Evolutionary conservation across 2,797 vertebrate genomes (phyloP).

Genomic region (Hippoglossus hippoglossus): DNA sequence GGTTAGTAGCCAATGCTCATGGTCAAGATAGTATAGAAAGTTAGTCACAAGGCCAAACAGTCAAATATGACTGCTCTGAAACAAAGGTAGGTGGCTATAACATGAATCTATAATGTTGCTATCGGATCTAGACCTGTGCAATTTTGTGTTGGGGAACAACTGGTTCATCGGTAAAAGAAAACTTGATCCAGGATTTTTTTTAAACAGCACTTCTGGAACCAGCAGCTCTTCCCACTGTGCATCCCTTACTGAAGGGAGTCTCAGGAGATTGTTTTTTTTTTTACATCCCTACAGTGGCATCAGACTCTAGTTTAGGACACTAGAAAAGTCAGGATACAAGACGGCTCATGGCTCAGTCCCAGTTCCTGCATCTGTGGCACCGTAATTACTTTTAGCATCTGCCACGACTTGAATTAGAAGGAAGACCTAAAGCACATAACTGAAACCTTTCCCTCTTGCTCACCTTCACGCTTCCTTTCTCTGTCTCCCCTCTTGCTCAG

Average conservation of each 20-base stretch:
- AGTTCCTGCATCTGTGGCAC: conserved; percentile 17
- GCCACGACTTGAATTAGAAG: conserved; percentile 47
- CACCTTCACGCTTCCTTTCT: conserved; percentile 32
- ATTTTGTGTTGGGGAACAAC: background rate
- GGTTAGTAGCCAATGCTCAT: background rate
- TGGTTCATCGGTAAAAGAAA: background rate
- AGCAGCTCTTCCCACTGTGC: background rate
- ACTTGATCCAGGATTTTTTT: background rate
- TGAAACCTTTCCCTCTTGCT: conserved; percentile 24
- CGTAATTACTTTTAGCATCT: conserved; percentile 55
- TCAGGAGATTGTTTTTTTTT: background rate
- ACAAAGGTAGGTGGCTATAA: background rate
- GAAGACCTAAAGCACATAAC: conserved; percentile 44
- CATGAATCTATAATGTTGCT: background rate
- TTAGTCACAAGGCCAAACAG: background rate
- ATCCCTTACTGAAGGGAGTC: background rate
- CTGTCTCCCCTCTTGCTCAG: conserved; percentile 34
- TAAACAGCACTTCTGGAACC: background rate
- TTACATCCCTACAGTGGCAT: conserved; percentile 8
- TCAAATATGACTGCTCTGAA: background rate
- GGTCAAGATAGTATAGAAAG: background rate
- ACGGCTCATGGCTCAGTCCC: conserved; percentile 6
- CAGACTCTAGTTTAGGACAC: background rate
- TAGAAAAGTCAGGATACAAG: conserved; percentile 29
- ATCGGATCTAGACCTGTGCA: background rate